Conservation (phyloP, 2,113 vertebrate species). For the Apteryx mantelli region DNA sequence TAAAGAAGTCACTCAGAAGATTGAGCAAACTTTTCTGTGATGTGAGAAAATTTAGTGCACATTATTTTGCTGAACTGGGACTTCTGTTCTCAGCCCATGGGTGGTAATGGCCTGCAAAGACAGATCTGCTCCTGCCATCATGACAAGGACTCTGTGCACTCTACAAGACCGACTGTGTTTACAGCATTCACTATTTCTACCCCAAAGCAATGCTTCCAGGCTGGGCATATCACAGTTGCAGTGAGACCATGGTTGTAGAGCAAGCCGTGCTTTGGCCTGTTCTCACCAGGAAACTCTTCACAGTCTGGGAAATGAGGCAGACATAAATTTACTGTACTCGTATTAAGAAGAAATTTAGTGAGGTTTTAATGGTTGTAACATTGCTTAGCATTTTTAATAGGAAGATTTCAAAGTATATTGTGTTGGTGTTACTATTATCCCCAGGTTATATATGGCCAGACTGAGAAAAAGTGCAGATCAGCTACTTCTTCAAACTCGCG, state of each 20-base stretch:
- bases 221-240: not conserved
- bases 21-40: not conserved
- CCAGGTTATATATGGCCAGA: not conserved
- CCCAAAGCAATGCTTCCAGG: not conserved
- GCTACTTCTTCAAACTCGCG: not conserved
- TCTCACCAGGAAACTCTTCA: not conserved
- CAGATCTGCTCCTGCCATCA: fast-evolving
- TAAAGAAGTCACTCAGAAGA: not conserved
- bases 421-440: not conserved
- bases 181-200: not conserved
- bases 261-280: not conserved
- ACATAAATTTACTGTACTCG: no score
- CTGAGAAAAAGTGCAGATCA: not conserved
- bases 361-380: not conserved
- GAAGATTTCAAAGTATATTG: not conserved
- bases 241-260: not conserved
- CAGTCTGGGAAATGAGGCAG: no score
- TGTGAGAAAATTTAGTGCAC: not conserved
- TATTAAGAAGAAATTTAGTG: not conserved
- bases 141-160: not conserved
- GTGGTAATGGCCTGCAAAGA: not conserved
- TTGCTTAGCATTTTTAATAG: not conserved
- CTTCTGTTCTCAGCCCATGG: not conserved
- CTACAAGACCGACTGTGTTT: not conserved
- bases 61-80: not conserved